These are phyloP conservation scores for Arrhamphus sclerolepis DNA, from an alignment of 2,797 vertebrate species.

Conservation along the genomic window DNA sequence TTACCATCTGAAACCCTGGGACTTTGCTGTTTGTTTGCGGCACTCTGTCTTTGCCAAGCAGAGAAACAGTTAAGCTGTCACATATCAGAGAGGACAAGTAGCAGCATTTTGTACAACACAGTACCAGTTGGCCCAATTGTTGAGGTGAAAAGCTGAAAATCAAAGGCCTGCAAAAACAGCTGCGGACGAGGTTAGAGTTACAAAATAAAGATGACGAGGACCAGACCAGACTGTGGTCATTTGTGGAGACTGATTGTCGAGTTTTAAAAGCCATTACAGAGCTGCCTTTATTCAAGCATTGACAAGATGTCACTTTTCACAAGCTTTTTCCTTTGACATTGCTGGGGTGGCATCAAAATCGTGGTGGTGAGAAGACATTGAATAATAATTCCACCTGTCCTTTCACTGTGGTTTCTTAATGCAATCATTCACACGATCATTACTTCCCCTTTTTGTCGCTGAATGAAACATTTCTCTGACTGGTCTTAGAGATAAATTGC, in stretches of 20 bases:
- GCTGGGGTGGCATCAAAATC: constrained; percentile 45
- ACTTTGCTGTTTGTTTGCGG: constrained; percentile 76
- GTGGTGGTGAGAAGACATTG: constrained; percentile 40
- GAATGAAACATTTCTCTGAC: constrained; percentile 7
- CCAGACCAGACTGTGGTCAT: constrained; percentile 73
- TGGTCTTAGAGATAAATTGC: constrained; percentile 6
- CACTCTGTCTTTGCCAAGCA: constrained; percentile 51
- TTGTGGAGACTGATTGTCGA: constrained; percentile 73
- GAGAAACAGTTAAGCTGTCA: constrained; percentile 85
- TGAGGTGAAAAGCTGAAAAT: constrained; percentile 67
- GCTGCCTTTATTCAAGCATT: constrained; percentile 55
- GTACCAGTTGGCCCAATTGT: constrained; percentile 77
- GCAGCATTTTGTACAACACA: constrained; percentile 67
- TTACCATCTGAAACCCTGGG: constrained; percentile 70
- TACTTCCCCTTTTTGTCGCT: constrained; percentile 22
- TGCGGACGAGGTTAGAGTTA: constrained; percentile 77
- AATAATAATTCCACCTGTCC: constrained; percentile 45
- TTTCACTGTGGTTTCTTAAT: constrained; percentile 18
- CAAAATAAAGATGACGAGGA: constrained; percentile 74
- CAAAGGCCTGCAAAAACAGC: constrained; percentile 76
- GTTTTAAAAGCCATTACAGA: constrained; percentile 66
- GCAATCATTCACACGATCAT: constrained; percentile 33
- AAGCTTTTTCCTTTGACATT: constrained; percentile 58
- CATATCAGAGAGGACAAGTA: constrained; percentile 77
- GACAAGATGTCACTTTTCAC: constrained; percentile 73